Percentiles rank a stretch among this genome's conserved stretches.
Evolutionary conservation across 2,888 invertebrate genomes (phyloP).

Genomic region (Pristionchus maxplancki): DNA sequence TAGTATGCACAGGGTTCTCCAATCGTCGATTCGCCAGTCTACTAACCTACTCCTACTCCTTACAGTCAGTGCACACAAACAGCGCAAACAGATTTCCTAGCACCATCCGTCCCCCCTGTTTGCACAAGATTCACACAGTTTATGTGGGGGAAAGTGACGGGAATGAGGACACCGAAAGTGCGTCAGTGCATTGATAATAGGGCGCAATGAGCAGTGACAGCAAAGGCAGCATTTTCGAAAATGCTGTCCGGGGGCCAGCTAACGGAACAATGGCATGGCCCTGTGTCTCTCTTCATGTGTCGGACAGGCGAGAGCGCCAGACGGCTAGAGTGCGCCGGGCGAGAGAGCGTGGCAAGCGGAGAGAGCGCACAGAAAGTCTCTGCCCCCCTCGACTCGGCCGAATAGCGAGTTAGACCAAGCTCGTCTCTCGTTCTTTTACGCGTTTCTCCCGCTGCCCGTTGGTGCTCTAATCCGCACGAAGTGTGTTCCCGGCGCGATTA

Average conservation of each 20-base stretch:
- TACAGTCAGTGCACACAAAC: neutral
- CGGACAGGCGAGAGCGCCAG: constrained; percentile 26
- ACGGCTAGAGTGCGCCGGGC: neutral
- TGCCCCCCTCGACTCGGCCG: neutral
- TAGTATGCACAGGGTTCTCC: neutral
- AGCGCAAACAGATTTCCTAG: constrained; percentile 30
- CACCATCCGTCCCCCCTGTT: constrained; percentile 16
- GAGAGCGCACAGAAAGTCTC: neutral
- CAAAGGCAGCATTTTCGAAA: neutral
- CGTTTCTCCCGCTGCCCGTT: neutral
- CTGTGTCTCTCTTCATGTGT: neutral
- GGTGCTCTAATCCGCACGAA: neutral
- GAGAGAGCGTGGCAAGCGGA: neutral
- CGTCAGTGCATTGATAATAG: neutral
- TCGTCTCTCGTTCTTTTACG: constrained; percentile 18
- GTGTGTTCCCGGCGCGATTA: constrained; percentile 9
- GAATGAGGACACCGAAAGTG: neutral
- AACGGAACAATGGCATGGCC: neutral
- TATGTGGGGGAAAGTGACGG: neutral
- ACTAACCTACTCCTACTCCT: neutral
- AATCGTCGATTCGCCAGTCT: neutral
- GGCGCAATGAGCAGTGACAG: neutral
- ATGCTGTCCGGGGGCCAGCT: neutral
- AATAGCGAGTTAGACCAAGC: constrained; percentile 44
- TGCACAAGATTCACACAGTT: constrained; percentile 37